Percentiles rank a stretch among this genome's conserved stretches.
These are phyloP conservation scores for Rattus norvegicus DNA, from an alignment of 2,113 vertebrate species.

Conservation along the genomic window DNA sequence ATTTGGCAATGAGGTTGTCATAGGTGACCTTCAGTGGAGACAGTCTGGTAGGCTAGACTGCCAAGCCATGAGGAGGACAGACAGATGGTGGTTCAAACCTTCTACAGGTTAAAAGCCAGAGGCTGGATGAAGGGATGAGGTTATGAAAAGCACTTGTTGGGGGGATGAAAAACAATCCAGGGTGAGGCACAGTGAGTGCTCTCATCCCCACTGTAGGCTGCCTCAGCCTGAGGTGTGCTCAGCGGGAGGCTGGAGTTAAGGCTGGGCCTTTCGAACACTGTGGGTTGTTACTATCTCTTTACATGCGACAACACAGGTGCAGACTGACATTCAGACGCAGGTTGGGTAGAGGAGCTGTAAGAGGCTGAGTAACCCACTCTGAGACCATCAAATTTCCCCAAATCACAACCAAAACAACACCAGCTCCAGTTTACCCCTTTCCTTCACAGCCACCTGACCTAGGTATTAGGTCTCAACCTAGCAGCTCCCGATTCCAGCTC, in stretches of 20 bases:
- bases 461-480: neutral
- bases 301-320: neutral
- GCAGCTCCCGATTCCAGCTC: neutral
- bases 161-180: neutral
- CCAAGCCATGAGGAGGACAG: neutral
- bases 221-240: neutral
- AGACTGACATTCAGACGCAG: neutral
- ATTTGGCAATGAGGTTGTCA: slow-evolving; percentile 49
- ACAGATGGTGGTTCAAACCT: neutral
- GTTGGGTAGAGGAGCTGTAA: rapidly evolving
- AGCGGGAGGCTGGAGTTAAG: neutral
- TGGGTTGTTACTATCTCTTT: rapidly evolving
- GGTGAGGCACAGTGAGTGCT: neutral
- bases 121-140: neutral
- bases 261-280: no score
- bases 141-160: neutral
- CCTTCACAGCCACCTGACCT: neutral
- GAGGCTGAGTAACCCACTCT: neutral
- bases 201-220: neutral
- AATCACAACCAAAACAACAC: neutral
- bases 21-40: neutral
- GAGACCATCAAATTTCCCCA: neutral
- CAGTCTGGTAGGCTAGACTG: neutral
- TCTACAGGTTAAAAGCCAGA: neutral
- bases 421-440: neutral